These are phyloP conservation scores for Octodon degus DNA, from an alignment of 2,113 vertebrate genomes.

Conservation along the genomic window DNA sequence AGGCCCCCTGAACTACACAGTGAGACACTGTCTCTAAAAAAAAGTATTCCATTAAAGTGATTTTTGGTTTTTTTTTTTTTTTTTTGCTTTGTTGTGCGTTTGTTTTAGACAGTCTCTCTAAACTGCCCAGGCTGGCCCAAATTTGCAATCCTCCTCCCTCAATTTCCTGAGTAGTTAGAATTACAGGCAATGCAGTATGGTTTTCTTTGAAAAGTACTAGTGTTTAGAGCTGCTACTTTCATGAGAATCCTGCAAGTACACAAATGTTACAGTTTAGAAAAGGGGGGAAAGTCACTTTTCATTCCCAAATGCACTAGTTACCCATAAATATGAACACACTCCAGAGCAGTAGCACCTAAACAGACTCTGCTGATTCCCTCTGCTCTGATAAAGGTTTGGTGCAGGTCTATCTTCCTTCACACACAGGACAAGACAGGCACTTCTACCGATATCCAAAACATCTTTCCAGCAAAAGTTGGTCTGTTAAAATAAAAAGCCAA, in stretches of 20 bases:
- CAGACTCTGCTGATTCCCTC: not conserved
- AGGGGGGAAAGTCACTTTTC: not conserved
- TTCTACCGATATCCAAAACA: not conserved
- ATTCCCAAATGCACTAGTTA: not conserved
- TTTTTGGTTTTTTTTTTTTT: not conserved
- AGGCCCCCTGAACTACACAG: not conserved
- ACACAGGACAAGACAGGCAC: not conserved
- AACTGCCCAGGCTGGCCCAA: not conserved
- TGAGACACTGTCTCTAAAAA: not conserved
- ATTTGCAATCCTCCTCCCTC: not conserved
- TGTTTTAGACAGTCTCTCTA: not conserved
- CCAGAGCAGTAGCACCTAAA: not conserved
- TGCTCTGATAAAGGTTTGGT: not conserved
- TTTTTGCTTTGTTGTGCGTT: not conserved
- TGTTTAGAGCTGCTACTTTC: not conserved
- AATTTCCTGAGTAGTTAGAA: not conserved
- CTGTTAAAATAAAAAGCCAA: not conserved
- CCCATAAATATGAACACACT: not conserved
- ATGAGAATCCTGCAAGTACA: not conserved
- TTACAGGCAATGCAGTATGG: not conserved
- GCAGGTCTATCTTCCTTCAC: not conserved
- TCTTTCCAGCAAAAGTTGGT: not conserved
- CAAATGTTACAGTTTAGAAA: not conserved
- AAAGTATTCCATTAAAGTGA: not conserved
- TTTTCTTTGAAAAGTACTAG: not conserved